Conservation (phyloP, 2,797 vertebrate genomes). For the Silurus lanzhouensis region DNA sequence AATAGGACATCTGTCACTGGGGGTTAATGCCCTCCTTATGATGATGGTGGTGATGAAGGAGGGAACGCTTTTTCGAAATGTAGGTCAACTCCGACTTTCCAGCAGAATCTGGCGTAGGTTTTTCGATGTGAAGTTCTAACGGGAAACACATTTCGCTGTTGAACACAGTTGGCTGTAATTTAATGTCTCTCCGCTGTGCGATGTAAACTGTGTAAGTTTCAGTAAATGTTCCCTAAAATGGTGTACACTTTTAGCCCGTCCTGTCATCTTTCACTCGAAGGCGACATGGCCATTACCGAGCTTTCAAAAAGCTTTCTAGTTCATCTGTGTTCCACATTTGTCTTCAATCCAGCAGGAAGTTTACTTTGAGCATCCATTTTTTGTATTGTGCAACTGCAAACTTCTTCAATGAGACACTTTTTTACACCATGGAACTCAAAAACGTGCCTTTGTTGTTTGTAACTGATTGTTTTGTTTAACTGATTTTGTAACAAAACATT, state of each 20-base stretch:
- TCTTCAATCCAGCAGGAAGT: not conserved
- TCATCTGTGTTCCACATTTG: slow-evolving; percentile 40
- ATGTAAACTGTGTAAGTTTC: slow-evolving; percentile 5
- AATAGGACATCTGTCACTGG: slow-evolving; percentile 40
- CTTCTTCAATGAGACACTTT: not conserved
- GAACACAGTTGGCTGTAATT: not conserved
- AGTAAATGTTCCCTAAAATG: not conserved
- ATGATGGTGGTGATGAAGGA: slow-evolving; percentile 27
- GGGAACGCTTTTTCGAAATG: slow-evolving; percentile 46
- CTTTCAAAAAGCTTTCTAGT: slow-evolving; percentile 14
- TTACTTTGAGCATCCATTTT: not conserved
- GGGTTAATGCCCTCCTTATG: slow-evolving; percentile 46
- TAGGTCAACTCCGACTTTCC: slow-evolving; percentile 51
- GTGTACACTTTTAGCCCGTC: not conserved
- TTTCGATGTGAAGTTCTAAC: not conserved
- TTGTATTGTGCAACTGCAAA: not conserved
- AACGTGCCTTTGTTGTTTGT: not conserved
- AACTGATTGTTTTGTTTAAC: too few relatives aligned
- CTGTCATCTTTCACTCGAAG: not conserved
- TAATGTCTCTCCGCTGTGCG: not conserved
- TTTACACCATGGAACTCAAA: not conserved
- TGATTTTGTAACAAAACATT: too few relatives aligned
- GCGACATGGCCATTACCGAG: not conserved
- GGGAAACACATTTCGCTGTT: slow-evolving; percentile 13
- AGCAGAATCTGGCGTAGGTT: not conserved